Evolutionary conservation across 2,797 vertebrate species (phyloP).

Genomic region (Trachurus trachurus): DNA sequence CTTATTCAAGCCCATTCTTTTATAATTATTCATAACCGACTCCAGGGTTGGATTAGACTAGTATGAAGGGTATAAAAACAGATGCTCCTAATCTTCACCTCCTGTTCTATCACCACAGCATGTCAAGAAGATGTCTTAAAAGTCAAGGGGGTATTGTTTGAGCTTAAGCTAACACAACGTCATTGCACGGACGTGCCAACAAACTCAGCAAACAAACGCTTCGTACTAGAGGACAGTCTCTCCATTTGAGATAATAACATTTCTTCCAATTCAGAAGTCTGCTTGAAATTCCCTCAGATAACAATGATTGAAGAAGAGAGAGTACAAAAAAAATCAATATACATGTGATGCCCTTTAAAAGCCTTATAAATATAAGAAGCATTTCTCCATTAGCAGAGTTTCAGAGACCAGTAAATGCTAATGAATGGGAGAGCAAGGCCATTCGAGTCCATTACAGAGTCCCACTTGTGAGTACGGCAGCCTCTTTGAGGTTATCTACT

Average conservation of each 20-base stretch:
- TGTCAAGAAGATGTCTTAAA: conserved; percentile 64
- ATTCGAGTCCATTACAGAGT: conserved; percentile 89
- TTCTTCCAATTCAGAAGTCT: conserved; percentile 69
- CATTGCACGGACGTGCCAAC: conserved; percentile 18
- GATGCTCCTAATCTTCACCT: conserved; percentile 52
- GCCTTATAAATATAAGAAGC: conserved; percentile 89
- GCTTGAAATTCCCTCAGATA: conserved; percentile 77
- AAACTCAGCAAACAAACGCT: conserved; percentile 48
- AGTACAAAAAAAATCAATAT: conserved; percentile 83
- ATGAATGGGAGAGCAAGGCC: conserved; percentile 85
- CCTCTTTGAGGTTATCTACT: conserved; percentile 84
- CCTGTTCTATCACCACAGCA: conserved; percentile 31
- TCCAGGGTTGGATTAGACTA: conserved; percentile 54
- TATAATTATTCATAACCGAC: conserved; percentile 58
- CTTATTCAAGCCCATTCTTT: conserved; percentile 58
- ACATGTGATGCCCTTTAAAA: conserved; percentile 88
- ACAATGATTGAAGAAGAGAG: conserved; percentile 75
- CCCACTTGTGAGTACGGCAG: conserved; percentile 77
- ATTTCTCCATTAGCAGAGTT: conserved; percentile 88
- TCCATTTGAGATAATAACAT: conserved; percentile 70
- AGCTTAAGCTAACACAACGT: conserved; percentile 36
- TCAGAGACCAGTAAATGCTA: conserved; percentile 88
- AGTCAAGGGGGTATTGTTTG: conserved; percentile 36
- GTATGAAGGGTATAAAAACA: conserved; percentile 61
- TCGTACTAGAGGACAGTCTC: conserved; percentile 41